Percentiles rank a stretch among this genome's conserved stretches.
Conservation (phyloP, 2,888 invertebrate species). For the Petrophora chlorosata region DNA sequence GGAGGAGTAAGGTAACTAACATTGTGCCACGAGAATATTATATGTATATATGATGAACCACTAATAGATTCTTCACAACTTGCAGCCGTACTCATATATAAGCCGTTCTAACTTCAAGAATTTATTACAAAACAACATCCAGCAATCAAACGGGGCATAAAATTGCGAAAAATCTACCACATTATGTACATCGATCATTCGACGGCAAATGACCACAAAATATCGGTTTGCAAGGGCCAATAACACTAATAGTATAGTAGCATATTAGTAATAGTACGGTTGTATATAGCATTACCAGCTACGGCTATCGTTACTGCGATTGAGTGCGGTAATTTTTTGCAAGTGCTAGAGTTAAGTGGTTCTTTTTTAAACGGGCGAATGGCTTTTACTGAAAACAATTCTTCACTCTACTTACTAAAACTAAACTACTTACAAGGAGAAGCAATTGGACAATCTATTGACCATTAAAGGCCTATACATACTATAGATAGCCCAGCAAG, state of each 20-base stretch:
- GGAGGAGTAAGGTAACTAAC: no score
- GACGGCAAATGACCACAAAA: slow-evolving; percentile 60
- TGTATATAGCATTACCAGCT: slow-evolving; percentile 25
- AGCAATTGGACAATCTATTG: no score
- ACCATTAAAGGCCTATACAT: no score
- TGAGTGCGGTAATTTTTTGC: slow-evolving; percentile 6
- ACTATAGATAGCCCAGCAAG: no score
- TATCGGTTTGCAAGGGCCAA: slow-evolving; percentile 55
- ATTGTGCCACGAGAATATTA: no score
- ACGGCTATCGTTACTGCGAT: neutral
- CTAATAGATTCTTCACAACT: no score
- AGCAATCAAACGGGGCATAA: slow-evolving; percentile 10
- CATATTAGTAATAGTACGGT: slow-evolving; percentile 18
- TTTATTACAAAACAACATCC: slow-evolving; percentile 3
- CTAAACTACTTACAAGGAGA: no score
- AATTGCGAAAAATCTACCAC: slow-evolving; percentile 46
- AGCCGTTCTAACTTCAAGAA: neutral
- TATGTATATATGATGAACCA: no score
- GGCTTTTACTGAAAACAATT: no score
- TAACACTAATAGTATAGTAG: slow-evolving; percentile 46
- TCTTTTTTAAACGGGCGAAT: no score
- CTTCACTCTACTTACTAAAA: no score
- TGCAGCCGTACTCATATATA: no score
- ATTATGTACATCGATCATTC: slow-evolving; percentile 40
- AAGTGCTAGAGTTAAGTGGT: slow-evolving; percentile 1